These are phyloP conservation scores for Bombus cullumanus DNA, from an alignment of 1,140 invertebrate genomes.

Conservation along the genomic window DNA sequence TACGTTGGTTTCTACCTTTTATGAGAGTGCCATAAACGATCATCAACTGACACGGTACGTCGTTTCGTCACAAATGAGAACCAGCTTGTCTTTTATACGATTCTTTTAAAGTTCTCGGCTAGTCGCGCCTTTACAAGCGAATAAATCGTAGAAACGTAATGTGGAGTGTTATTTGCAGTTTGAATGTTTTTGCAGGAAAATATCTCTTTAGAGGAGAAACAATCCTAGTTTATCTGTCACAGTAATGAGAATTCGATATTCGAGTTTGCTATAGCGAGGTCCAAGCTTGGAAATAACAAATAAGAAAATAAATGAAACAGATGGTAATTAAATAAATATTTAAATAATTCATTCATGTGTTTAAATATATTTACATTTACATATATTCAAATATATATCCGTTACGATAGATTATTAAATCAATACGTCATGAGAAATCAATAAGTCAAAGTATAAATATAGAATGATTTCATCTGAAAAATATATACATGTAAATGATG, in stretches of 20 bases:
- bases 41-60: neutral
- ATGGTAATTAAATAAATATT: neutral
- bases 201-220: neutral
- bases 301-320: neutral
- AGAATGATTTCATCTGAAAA: neutral
- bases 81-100: slow-evolving; percentile 48
- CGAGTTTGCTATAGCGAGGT: neutral
- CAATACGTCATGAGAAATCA: neutral
- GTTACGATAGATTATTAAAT: neutral
- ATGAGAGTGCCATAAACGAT: slow-evolving; percentile 41
- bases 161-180: neutral
- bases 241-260: neutral
- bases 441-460: neutral
- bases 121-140: neutral
- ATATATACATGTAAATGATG: neutral
- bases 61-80: slow-evolving; percentile 41
- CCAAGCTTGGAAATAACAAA: neutral
- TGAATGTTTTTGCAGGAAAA: too few relatives aligned
- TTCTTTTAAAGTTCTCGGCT: slow-evolving; percentile 18
- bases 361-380: neutral
- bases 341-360: neutral
- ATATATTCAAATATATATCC: neutral
- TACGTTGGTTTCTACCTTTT: slow-evolving; percentile 12
- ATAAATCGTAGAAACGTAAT: slow-evolving; percentile 18
- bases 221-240: neutral